These are phyloP conservation scores for Stichopus chloronotus DNA, from an alignment of 35 echinoderm and acorn worm species.

Conservation along the genomic window DNA sequence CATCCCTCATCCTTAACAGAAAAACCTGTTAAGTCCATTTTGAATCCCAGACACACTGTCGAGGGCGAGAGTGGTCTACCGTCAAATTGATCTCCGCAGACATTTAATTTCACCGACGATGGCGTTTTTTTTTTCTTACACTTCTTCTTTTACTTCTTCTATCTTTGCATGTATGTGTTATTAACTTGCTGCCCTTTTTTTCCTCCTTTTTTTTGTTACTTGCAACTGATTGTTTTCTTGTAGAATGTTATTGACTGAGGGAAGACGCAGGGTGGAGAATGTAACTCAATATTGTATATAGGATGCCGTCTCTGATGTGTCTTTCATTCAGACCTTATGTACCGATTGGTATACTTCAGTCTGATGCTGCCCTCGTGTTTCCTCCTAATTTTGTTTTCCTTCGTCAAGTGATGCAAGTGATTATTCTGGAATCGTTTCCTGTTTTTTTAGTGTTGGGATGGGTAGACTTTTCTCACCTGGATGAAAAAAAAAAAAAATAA, in stretches of 20 bases:
- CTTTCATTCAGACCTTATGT: background rate
- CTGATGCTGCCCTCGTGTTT: too few species aligned
- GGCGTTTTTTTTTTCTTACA: background rate
- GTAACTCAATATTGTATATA: background rate
- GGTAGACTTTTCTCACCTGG: too few species aligned
- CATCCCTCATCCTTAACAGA: background rate
- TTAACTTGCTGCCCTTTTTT: slow-evolving; percentile 23
- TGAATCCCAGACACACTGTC: slow-evolving; percentile 48
- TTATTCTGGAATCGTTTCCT: too few species aligned
- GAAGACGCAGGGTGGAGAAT: slow-evolving; percentile 30
- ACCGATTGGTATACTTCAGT: too few species aligned
- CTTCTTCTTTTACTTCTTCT: background rate
- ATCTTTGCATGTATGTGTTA: slow-evolving; percentile 3
- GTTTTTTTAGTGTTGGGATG: too few species aligned
- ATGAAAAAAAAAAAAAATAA: too few species aligned
- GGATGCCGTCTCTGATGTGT: background rate
- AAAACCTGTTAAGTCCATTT: slow-evolving; percentile 37
- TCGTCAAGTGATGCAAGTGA: too few species aligned
- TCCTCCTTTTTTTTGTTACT: background rate
- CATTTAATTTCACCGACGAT: slow-evolving; percentile 48
- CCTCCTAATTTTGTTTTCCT: too few species aligned
- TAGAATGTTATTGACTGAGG: slow-evolving; percentile 16
- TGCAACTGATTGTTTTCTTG: slow-evolving; percentile 33
- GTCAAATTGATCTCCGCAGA: slow-evolving; percentile 47
- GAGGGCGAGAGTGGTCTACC: slow-evolving; percentile 10